A percentile compares a stretch with the other conserved stretches of the same genome.
These are phyloP conservation scores for Turritopsis rubra DNA, from an alignment of 30 jellyfish, hydroid and myxozoan genomes.

Conservation along the genomic window DNA sequence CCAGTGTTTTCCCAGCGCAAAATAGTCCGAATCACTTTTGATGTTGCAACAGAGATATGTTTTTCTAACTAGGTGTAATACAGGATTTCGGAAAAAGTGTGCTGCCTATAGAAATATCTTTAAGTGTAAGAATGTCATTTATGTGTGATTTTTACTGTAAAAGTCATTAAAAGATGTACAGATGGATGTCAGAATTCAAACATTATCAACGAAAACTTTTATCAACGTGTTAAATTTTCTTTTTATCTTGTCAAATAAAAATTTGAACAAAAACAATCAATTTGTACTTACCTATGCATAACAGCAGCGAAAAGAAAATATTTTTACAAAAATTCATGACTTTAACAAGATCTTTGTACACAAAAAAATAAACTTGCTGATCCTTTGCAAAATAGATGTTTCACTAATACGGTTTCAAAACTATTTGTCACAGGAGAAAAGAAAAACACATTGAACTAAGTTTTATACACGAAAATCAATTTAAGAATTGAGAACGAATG, in stretches of 20 bases:
- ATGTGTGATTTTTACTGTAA: too few species aligned
- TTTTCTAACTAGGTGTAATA: too few species aligned
- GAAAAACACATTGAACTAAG: neutral
- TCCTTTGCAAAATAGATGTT: neutral
- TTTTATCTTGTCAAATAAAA: neutral
- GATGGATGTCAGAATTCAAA: too few species aligned
- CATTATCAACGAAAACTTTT: neutral
- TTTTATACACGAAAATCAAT: too few species aligned
- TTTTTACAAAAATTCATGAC: neutral
- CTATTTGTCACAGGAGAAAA: neutral
- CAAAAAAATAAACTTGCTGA: neutral
- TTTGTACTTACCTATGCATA: neutral
- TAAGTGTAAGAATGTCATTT: too few species aligned
- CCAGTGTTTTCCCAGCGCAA: too few species aligned
- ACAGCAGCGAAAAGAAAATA: neutral
- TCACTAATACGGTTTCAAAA: neutral
- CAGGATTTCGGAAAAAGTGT: too few species aligned
- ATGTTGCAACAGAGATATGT: too few species aligned
- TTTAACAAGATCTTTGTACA: neutral
- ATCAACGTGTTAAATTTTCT: neutral
- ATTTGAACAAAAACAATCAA: neutral
- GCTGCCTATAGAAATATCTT: too few species aligned
- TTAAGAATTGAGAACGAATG: neutral
- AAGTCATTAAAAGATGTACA: too few species aligned
- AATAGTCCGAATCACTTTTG: too few species aligned